Base-by-base conservation (phyloP, 2,888 invertebrate species). In the Tuberolachnus salignus region DNA sequence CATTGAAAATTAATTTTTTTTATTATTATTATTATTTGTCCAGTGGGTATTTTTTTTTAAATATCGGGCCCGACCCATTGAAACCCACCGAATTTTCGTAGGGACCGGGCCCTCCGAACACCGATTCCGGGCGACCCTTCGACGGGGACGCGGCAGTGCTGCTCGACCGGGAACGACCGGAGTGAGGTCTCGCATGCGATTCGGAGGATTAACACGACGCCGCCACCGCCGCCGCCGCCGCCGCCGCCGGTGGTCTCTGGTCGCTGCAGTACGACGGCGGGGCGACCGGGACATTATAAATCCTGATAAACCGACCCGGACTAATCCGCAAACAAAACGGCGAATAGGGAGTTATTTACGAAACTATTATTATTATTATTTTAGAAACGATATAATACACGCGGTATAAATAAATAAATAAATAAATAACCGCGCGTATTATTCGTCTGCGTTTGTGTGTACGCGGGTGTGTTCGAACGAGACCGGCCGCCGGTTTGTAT, bases 281-380 rank as follows among this genome's bases (percentile, higher is more conserved):
- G 46, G 34, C 55, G 49, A 21, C 34, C 21, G 57, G 26, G 34
- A 34, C 3, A 34, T 16, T 16, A 69, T 78, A 78, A 78, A 78
- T 78, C 78, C 78, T 78, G 78, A 78, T 78, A 78, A 78, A 78
- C 78, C 78, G 78, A 78, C 78, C 67, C 69, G 78, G 69, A 69
- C 69, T 78, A 78, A 78, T 78, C 78, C 78, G 78, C 78, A 78
- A 78, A 78, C 78, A 78, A 78, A 78, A 78, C 78, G 78, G 34
- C 34, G 59, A 63, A 64, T 63, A 74, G 73, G 73, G n/a, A n/a
- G 73, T 74, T 63, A 53, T 74, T 74, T 64, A 74, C 73, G 21
- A 74, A 74, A 74, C n/a, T n/a, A n/a, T n/a, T n/a, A n/a, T n/a
- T n/a, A n/a, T n/a, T n/a, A n/a, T n/a, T n/a, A n/a, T n/a, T 74